Conservation (phyloP, 1,140 invertebrate genomes). For the Linepithema humile region DNA sequence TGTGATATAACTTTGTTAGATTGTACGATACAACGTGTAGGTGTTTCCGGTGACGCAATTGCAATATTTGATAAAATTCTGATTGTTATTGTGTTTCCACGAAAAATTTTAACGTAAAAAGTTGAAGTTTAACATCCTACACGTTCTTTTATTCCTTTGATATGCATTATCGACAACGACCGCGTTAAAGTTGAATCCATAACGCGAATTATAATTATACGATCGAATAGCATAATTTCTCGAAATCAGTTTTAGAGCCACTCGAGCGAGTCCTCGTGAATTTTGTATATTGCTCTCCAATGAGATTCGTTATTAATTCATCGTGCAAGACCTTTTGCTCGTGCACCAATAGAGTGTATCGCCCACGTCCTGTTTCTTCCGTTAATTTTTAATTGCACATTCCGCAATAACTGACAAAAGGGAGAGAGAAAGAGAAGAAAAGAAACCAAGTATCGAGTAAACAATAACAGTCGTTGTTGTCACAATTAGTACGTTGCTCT, state of each 20-base stretch:
- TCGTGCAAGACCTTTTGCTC: slow-evolving; percentile 33
- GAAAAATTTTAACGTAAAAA: not conserved
- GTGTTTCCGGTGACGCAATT: not conserved
- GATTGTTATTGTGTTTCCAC: not conserved
- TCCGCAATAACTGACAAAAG: not conserved
- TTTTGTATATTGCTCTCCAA: slow-evolving; percentile 1
- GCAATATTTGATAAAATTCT: slow-evolving; percentile 29
- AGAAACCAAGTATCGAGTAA: not conserved
- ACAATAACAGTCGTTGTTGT: slow-evolving; percentile 2
- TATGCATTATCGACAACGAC: not conserved
- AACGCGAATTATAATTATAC: not conserved
- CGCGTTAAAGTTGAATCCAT: not conserved
- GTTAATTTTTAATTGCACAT: slow-evolving; percentile 46
- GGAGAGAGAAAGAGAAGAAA: not conserved
- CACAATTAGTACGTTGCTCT: slow-evolving; percentile 16
- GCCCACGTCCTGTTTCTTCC: slow-evolving; percentile 24
- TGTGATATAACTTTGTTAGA: slow-evolving; percentile 12
- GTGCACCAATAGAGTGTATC: not conserved
- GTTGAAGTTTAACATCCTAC: not conserved
- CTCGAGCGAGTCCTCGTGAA: not conserved
- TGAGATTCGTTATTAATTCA: slow-evolving; percentile 32
- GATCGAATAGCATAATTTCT: slow-evolving; percentile 21
- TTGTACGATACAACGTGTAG: not conserved
- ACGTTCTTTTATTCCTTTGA: not conserved
- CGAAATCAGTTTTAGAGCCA: slow-evolving; percentile 1